Conservation (phyloP, 2,888 invertebrate genomes). For the Drepana falcataria region DNA sequence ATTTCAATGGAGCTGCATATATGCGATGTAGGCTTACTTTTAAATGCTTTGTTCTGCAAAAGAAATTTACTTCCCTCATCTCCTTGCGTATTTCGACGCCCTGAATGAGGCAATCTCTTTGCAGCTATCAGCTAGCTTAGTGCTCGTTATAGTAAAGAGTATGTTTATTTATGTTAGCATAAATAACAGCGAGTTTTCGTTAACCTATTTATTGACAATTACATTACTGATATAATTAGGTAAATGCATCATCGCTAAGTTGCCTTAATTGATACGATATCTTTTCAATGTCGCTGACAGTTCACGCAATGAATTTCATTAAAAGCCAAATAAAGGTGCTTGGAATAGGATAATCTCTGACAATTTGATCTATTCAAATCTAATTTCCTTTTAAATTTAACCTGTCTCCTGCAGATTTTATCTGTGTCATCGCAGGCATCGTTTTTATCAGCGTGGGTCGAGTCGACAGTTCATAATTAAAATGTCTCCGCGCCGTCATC, state of each 20-base stretch:
- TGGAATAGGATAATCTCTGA: constrained; percentile 36
- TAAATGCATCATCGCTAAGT: neutral
- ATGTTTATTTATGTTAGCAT: constrained; percentile 28
- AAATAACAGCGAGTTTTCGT: too few relatives aligned
- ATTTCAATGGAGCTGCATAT: constrained; percentile 70
- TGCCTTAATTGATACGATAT: too few relatives aligned
- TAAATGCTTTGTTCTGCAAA: constrained; percentile 70
- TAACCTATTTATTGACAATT: too few relatives aligned
- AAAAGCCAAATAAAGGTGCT: constrained; percentile 31
- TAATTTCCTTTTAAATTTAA: constrained; percentile 68
- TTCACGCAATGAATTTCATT: constrained; percentile 16
- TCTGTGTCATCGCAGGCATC: constrained; percentile 54
- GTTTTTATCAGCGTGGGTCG: constrained; percentile 58
- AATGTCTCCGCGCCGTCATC: constrained; percentile 69
- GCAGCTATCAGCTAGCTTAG: constrained; percentile 34
- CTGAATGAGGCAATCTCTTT: constrained; percentile 60
- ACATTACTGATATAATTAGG: neutral
- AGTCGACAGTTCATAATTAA: constrained; percentile 74
- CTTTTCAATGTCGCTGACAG: neutral
- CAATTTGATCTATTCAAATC: constrained; percentile 62
- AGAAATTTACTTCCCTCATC: constrained; percentile 62
- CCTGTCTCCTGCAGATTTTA: constrained; percentile 68
- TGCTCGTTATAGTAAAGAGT: constrained; percentile 31
- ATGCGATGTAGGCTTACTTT: constrained; percentile 59
- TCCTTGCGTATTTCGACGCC: constrained; percentile 52